Conservation (phyloP, 2,113 vertebrate genomes). For the Casuarius casuarius region DNA sequence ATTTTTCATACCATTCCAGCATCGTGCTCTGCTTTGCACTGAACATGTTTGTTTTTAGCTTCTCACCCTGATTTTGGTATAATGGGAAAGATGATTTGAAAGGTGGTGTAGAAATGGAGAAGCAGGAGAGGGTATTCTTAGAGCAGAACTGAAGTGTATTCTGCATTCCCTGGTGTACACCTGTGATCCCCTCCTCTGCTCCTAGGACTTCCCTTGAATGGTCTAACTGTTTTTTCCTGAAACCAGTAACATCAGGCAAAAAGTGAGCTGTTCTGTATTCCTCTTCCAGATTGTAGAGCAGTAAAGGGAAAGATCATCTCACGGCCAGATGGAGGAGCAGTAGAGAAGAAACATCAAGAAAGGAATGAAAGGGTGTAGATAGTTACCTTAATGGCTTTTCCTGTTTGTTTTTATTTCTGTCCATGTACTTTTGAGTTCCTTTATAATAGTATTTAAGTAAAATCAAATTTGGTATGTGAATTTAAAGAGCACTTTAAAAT, state of each 20-base stretch:
- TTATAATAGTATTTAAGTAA: background rate
- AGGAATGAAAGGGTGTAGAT: background rate
- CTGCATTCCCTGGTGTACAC: background rate
- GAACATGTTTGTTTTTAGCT: background rate
- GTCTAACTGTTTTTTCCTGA: too few relatives aligned
- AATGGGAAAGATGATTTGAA: rapidly evolving
- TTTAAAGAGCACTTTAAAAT: background rate
- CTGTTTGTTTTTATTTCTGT: background rate
- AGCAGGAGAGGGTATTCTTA: background rate
- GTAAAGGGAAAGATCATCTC: background rate
- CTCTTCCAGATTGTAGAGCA: background rate
- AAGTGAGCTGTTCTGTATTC: background rate
- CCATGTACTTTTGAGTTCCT: background rate
- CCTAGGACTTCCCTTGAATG: background rate
- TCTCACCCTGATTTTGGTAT: rapidly evolving
- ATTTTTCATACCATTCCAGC: background rate
- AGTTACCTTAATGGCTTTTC: background rate
- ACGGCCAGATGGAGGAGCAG: background rate
- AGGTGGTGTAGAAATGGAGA: rapidly evolving
- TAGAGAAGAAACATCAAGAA: background rate
- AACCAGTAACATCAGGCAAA: background rate
- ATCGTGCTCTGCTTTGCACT: background rate
- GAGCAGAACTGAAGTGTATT: background rate
- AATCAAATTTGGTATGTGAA: background rate
- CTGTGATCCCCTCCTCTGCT: background rate